These are phyloP conservation scores for Neopelma chrysocephalum DNA, from an alignment of 2,797 vertebrate species.

Conservation along the genomic window DNA sequence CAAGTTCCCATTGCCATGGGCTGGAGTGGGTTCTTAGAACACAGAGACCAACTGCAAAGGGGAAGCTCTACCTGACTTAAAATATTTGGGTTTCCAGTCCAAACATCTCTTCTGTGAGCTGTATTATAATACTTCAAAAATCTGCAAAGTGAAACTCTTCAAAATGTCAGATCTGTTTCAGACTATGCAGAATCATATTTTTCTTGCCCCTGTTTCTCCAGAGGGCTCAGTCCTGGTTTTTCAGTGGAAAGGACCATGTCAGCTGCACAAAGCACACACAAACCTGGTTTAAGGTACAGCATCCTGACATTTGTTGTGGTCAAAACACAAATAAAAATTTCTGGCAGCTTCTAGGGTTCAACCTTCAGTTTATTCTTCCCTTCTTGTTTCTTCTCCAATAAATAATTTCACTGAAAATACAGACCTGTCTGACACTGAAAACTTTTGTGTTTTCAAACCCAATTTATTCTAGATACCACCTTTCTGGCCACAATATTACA, in stretches of 20 bases:
- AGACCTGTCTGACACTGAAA: not conserved
- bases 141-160: not conserved
- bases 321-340: not conserved
- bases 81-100: not conserved
- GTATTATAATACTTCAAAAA: not conserved
- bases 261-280: not conserved
- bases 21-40: not conserved
- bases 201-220: not conserved
- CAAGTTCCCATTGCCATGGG: not conserved
- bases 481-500: not conserved
- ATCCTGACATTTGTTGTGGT: not conserved
- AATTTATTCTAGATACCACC: not conserved
- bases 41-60: not conserved
- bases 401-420: not conserved
- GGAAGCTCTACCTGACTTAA: not conserved
- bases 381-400: not conserved
- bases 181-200: not conserved
- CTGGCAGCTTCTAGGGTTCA: not conserved
- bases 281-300: not conserved
- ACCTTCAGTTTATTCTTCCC: not conserved
- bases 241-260: not conserved
- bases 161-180: accelerated
- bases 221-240: not conserved
- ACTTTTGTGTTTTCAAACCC: not conserved
- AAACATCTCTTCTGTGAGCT: accelerated